Evolutionary conservation across 2,888 invertebrate genomes (phyloP), one percentile per base, ranked within the genome.

Genomic region (Meta bourneti): DNA sequence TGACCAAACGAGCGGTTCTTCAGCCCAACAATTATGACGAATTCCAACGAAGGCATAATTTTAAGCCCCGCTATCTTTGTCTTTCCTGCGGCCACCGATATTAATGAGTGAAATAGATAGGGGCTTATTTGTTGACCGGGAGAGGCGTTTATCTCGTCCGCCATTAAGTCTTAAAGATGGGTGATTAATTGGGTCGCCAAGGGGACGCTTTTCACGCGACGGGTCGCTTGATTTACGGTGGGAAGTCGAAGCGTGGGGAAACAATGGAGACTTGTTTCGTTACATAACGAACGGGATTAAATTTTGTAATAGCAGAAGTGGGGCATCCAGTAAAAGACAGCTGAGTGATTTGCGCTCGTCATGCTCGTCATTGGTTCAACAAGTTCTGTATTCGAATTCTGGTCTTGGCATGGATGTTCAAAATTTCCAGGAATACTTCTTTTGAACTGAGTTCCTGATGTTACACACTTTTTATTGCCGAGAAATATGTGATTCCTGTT

Each of bases 21-120:
- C 81, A 19, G 51, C 49, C 61, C 80, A 71, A 81, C 88, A 88
- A 88, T 88, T 88, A 88, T 81, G 88, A 88, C 20, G 72, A 81
- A 81, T 72, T 34, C 34, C 48, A 49, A n/a, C 71, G 70, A 75
- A 84, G 72, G 84, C 75, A 74, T 54, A n/a, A 54, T 84, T 84
- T 84, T 84, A 51, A 81, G 54, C 20, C 51, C 19, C 8, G 54
- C 48, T 20, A 49, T 81, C 80, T 51, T 71, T 54, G 54, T 80
- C 78, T 61, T 48, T 34, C 49, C 75, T 71, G 69, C 19, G 19
- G 61, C 61, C 34, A 61, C 13, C 8, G 82, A 82, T 52, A 87
- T 88, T 80, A 81, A 88, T 88, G 88, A 87, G 52, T 71, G 34
- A 16, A 16, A 9, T 11, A 13, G 78, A 78, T 69, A 70, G 71